Base-by-base conservation (phyloP, 30 jellyfish, hydroid and myxozoan genomes). In the Euphysa ruthae region DNA sequence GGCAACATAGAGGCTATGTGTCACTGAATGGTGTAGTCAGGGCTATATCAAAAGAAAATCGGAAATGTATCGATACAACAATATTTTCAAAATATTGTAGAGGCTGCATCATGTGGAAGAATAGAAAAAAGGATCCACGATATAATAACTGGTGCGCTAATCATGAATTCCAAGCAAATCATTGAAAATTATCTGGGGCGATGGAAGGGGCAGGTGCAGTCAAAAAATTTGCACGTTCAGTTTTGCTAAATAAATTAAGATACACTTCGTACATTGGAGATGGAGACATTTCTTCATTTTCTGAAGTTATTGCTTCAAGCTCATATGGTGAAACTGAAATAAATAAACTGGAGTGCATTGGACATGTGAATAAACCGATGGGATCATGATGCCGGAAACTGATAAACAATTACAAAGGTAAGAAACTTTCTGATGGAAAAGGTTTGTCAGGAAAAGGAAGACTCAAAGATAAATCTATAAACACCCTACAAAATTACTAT, bases 191-290 rank as follows among this genome's bases (percentile, higher is more conserved):
- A 64, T 21, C 78, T 32, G 73, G 74, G 43, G 66, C 78, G 35
- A 64, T 64, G 78, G 78, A 64, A 64, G 54, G 70, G 35, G 66
- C 78, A 15, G 74, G 74, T 33, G 74, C 74, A 8, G 64, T 61
- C 20, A 24, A 22, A 20, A 61, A 25, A 24, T 61, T 61, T 61
- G 27, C 28, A 61, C 13, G 74, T 3, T 61, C 74, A 29, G 22
- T 61, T 10, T 23, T 10, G 22, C 28, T 15, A 35, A 60, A 61
- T 42, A 21, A 35, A 6, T 30, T 61, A 28, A 61, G 74, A 30
- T 61, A 61, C n/a, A 27, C 55, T 8, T 32, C 61, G 15, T 61
- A 61, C 22, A 61, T 61, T 21, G 6, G 69, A 20, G 74, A 61
- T 35, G 74, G 74, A 3, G 74, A 61, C 64, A 61, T 60, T 28